Conservation (phyloP, 1,140 invertebrate species). For the Planococcus citri region DNA sequence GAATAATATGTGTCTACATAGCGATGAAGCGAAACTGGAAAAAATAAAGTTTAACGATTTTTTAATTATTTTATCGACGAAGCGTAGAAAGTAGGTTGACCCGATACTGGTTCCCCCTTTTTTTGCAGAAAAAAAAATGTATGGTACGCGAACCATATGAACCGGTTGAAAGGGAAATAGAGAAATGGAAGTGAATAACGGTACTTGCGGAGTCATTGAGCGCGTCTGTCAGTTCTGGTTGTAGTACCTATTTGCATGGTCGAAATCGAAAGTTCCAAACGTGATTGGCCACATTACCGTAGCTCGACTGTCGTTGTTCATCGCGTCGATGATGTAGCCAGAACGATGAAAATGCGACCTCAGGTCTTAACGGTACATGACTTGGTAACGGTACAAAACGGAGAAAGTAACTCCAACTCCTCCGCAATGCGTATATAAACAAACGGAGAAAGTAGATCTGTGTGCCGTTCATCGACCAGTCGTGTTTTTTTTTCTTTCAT, state of each 20-base stretch:
- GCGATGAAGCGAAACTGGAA: neutral
- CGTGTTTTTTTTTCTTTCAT: neutral
- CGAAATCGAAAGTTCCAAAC: neutral
- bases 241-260: neutral
- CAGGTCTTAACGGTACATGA: neutral
- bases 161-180: constrained; percentile 2
- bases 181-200: neutral
- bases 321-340: too few relatives aligned
- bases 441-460: neutral
- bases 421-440: neutral
- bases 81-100: neutral
- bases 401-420: neutral
- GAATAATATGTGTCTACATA: neutral
- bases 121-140: neutral
- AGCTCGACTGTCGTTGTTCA: too few relatives aligned
- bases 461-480: neutral
- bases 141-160: neutral
- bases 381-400: neutral
- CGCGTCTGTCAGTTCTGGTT: neutral
- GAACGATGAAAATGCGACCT: neutral
- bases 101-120: neutral
- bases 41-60: constrained; percentile 4
- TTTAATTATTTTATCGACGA: neutral
- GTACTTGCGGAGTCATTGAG: too few relatives aligned
- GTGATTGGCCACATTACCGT: too few relatives aligned